phyloP scores from a whole-genome alignment of 2,113 vertebrate species.

The Kobus ellipsiprymnus region DNA sequence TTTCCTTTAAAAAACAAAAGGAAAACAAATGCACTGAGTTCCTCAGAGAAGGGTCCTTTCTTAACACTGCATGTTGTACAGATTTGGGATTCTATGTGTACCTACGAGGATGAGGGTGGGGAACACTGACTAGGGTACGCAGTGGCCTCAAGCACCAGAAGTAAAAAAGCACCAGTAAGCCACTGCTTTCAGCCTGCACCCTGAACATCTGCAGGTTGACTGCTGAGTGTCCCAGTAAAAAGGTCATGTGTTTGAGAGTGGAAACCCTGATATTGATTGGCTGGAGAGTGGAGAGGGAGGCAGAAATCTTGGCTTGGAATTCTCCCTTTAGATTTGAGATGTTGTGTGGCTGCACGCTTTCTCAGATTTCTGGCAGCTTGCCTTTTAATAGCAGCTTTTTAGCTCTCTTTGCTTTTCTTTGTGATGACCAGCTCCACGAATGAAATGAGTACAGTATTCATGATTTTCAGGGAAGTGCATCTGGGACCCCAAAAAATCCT shows the following conservation, averaged over 20 bases:
- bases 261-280: background rate
- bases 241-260: background rate
- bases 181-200: background rate
- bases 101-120: background rate
- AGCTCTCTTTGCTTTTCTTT: constrained; percentile 46
- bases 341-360: background rate
- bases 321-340: constrained; percentile 22
- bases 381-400: constrained; percentile 40
- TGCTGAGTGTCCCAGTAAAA: background rate
- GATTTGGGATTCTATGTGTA: background rate
- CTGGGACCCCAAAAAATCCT: background rate
- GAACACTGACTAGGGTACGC: background rate
- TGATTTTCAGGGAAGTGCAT: constrained; percentile 36
- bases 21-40: background rate
- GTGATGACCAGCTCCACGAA: constrained; percentile 51
- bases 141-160: background rate
- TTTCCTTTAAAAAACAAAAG: background rate
- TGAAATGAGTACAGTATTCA: background rate
- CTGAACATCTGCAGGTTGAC: background rate
- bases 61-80: background rate
- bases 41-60: background rate
- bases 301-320: too few species aligned
- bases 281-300: background rate
- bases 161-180: background rate
- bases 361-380: constrained; percentile 43